phyloP scores from a whole-genome alignment of 2,888 invertebrate species.

The Vesta saturnalis region DNA sequence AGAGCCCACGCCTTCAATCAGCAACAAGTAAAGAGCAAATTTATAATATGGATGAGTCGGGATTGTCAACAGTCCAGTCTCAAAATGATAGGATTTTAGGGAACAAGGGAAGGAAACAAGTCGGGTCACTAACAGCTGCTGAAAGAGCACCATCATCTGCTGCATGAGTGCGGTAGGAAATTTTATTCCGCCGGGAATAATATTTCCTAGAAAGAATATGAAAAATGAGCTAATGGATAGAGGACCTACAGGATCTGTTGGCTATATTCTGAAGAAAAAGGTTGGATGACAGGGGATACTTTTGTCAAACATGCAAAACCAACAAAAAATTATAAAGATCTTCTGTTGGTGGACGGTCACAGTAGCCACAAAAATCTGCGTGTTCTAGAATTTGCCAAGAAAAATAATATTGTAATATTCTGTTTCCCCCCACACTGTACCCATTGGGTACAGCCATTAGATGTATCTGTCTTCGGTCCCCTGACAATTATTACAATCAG shows the following conservation, averaged over 20 bases:
- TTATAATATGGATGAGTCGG: no score
- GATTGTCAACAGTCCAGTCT: no score
- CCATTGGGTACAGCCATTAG: background rate
- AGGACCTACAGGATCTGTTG: background rate
- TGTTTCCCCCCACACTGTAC: background rate
- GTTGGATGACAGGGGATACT: background rate
- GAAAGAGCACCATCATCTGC: background rate
- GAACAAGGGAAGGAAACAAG: no score
- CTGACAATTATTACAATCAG: background rate
- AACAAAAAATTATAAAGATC: no score
- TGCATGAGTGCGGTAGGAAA: background rate
- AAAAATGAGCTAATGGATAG: no score
- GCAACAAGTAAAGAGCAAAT: no score
- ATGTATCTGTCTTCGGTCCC: no score
- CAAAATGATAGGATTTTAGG: no score
- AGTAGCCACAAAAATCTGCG: background rate
- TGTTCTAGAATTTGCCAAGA: background rate
- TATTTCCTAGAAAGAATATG: background rate
- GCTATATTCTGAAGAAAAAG: background rate
- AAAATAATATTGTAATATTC: background rate
- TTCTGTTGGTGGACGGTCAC: background rate
- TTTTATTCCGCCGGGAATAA: background rate
- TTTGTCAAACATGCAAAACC: no score
- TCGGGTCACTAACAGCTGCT: no score
- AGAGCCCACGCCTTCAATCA: no score